Evolutionary conservation across 2,888 invertebrate species (phyloP), one percentile per base, ranked within the genome.

Genomic region (Epinotia bilunana): DNA sequence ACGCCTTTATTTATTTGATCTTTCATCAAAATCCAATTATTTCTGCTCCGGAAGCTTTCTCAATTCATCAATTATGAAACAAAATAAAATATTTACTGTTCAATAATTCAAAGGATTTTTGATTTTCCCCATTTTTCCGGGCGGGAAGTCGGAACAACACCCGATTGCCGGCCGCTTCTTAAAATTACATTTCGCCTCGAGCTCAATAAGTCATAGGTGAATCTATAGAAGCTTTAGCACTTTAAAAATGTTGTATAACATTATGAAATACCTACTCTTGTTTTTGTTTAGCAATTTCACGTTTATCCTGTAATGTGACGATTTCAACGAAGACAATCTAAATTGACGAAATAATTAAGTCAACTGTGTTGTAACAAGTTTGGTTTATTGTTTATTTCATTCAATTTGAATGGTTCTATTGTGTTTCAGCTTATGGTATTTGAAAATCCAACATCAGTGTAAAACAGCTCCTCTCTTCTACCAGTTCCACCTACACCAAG

Each of bases 101-200:
- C 74, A 70, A 74, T 71, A 68, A 71, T 70, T 73, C 74, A 68
- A 57, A 61, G 60, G 58, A 53, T 69, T 49, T 58, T 69, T 61
- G 67, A 64, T 76, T 73, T 39, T 60, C 58, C 39, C 80, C 77
- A 78, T 78, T 79, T 74, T 67, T 65, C 63, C 63, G 64, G 60
- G 65, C 33, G 0, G 65, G 70, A 70, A 73, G 73, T 80, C 49
- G 80, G 79, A 79, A 82, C 83, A 82, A 77, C 80, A 79, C 79
- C 82, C 87, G 87, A 87, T 88, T 87, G 85, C 82, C 81, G 80
- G 78, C 83, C 78, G 77, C 79, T 87, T 89, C 87, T 86, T 88
- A 90, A 90, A 91, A 91, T 91, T 88, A 90, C 88, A 88, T 88
- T 87, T 85, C 82, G 77, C 83, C 79, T 80, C 81, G 81, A 83